Conservation (phyloP, 1,140 invertebrate species). For the Lepidurus apus region DNA sequence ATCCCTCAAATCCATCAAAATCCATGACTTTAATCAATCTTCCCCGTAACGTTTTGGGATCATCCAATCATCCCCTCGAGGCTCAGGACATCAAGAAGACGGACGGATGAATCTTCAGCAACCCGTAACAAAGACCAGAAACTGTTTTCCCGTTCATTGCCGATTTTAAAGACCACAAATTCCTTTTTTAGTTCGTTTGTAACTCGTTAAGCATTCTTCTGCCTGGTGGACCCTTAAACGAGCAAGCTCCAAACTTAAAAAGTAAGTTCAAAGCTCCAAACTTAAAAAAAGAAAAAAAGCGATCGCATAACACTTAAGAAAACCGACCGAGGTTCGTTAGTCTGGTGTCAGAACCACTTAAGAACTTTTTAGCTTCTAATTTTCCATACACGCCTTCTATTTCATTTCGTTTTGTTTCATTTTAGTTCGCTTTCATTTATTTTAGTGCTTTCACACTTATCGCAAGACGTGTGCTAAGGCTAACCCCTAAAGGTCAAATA, state of each 20-base stretch:
- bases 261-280: not conserved
- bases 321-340: slow-evolving; percentile 4
- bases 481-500: not conserved
- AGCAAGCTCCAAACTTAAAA: not conserved
- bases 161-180: no score
- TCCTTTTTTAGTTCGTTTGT: not conserved
- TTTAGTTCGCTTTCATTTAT: not conserved
- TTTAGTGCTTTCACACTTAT: not conserved
- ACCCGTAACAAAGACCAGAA: no score
- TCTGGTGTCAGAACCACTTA: slow-evolving; percentile 11
- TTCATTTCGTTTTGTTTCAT: not conserved
- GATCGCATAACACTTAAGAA: slow-evolving; percentile 5
- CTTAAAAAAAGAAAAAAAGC: not conserved
- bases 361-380: slow-evolving; percentile 19
- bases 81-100: no score
- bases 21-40: no score
- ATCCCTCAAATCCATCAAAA: no score
- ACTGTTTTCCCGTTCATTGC: no score
- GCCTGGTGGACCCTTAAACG: not conserved
- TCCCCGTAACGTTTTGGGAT: no score
- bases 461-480: not conserved
- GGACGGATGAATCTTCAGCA: no score
- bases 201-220: slow-evolving; percentile 6
- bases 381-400: not conserved
- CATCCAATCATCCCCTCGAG: no score